These are phyloP conservation scores for Acholoe squamosa DNA, from an alignment of 2,888 invertebrate genomes.

Conservation along the genomic window DNA sequence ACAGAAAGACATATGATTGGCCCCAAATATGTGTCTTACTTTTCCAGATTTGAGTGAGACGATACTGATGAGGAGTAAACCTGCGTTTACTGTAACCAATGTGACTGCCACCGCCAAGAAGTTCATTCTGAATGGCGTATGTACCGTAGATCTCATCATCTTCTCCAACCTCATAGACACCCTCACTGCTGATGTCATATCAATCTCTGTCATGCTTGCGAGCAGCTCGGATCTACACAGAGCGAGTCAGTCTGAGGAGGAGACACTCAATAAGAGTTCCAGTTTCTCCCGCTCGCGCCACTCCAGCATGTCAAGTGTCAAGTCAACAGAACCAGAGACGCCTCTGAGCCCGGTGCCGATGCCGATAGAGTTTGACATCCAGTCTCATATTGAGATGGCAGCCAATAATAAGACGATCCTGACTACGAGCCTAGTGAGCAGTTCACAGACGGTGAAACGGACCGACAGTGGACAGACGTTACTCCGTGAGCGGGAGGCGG, in stretches of 20 bases:
- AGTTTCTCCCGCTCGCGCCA: slow-evolving; percentile 60
- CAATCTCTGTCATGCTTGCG: slow-evolving; percentile 52
- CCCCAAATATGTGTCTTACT: neutral
- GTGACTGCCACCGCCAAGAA: neutral
- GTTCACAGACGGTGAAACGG: slow-evolving; percentile 45
- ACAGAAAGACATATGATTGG: too few relatives aligned
- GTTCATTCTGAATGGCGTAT: slow-evolving; percentile 48
- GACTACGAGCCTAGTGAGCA: slow-evolving; percentile 72
- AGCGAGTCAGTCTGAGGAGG: slow-evolving; percentile 30
- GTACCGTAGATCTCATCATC: slow-evolving; percentile 35
- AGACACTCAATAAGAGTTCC: slow-evolving; percentile 43
- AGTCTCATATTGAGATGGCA: slow-evolving; percentile 72
- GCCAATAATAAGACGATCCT: slow-evolving; percentile 69
- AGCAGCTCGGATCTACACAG: neutral
- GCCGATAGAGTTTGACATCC: slow-evolving; percentile 69
- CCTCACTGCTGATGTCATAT: slow-evolving; percentile 37
- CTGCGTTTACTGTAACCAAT: slow-evolving; percentile 34
- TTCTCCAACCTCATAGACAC: slow-evolving; percentile 53
- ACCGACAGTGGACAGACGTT: slow-evolving; percentile 77
- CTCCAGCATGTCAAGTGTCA: slow-evolving; percentile 55
- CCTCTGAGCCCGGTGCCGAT: slow-evolving; percentile 60
- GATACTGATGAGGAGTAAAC: slow-evolving; percentile 35
- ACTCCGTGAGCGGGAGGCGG: slow-evolving; percentile 88
- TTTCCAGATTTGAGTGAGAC: neutral
- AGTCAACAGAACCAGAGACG: slow-evolving; percentile 57